Percentiles rank a stretch among this genome's conserved stretches.
Conservation (phyloP, 2,797 vertebrate genomes). For the Pseudomugil gertrudae region DNA sequence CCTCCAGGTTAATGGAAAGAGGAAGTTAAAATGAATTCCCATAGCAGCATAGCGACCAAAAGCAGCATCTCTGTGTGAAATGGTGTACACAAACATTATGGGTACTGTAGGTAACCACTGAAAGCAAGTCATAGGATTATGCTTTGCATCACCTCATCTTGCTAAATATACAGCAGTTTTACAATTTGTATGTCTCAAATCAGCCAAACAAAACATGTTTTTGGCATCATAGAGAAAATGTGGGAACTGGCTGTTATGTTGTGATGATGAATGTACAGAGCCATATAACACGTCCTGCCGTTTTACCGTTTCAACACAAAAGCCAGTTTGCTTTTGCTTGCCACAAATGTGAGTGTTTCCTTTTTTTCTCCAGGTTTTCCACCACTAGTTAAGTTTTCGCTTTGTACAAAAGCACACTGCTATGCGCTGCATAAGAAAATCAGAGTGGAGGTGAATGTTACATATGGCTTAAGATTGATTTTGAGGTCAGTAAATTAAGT, state of each 20-base stretch:
- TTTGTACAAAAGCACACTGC: slow-evolving; percentile 5
- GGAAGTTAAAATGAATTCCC: slow-evolving; percentile 19
- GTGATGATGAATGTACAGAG: slow-evolving; percentile 47
- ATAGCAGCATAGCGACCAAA: slow-evolving; percentile 14
- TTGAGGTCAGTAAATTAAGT: slow-evolving; percentile 33
- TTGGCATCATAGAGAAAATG: slow-evolving; percentile 17
- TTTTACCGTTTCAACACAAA: slow-evolving; percentile 40
- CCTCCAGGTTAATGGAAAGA: slow-evolving; percentile 12
- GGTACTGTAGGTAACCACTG: slow-evolving; percentile 35
- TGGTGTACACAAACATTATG: slow-evolving; percentile 33
- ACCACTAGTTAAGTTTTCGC: not conserved
- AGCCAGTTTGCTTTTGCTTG: slow-evolving; percentile 24
- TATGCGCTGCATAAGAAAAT: slow-evolving; percentile 26
- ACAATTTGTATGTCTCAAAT: slow-evolving; percentile 49
- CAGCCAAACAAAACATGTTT: slow-evolving; percentile 25
- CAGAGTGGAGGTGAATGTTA: not conserved
- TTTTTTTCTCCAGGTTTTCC: slow-evolving; percentile 25
- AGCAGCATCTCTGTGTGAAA: slow-evolving; percentile 24
- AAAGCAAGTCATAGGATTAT: slow-evolving; percentile 31
- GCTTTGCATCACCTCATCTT: slow-evolving; percentile 38
- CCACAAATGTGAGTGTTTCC: slow-evolving; percentile 10
- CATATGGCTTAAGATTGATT: slow-evolving; percentile 28
- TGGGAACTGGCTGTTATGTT: slow-evolving; percentile 34
- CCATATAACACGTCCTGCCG: slow-evolving; percentile 24
- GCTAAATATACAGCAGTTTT: slow-evolving; percentile 18